Evolutionary conservation across 1,140 invertebrate species (phyloP).

Genomic region (Drosophila sucinea): DNA sequence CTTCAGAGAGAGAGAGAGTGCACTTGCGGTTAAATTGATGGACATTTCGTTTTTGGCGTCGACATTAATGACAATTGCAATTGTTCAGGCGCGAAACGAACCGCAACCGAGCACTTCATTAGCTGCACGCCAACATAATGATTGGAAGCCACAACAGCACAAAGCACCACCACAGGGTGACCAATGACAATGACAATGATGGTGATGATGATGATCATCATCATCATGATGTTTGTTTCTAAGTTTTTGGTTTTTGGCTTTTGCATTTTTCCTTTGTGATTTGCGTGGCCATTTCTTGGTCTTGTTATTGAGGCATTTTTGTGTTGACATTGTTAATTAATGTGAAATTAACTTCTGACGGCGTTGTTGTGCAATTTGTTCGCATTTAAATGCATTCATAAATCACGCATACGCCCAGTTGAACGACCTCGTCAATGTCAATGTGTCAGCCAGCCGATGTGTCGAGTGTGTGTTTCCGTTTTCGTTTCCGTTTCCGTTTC

Average conservation of each 20-base stretch:
- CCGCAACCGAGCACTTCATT: constrained; percentile 63
- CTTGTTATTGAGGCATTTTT: constrained; percentile 61
- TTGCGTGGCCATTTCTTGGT: constrained; percentile 19
- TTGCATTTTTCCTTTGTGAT: constrained; percentile 26
- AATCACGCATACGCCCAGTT: constrained; percentile 77
- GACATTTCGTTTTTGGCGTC: constrained; percentile 62
- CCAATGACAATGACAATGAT: constrained; percentile 17
- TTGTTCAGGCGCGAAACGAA: constrained; percentile 70
- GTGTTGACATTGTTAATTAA: constrained; percentile 79
- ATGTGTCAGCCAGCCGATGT: constrained; percentile 51
- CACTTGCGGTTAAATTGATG: constrained; percentile 72
- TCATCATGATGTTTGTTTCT: not conserved
- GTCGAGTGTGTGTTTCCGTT: constrained; percentile 27
- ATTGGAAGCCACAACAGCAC: not conserved
- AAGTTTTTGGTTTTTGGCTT: constrained; percentile 24
- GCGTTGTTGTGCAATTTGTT: constrained; percentile 23
- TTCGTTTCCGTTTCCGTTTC: constrained; percentile 57
- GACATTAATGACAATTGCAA: constrained; percentile 70
- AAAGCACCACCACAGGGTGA: not conserved
- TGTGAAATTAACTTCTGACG: constrained; percentile 65
- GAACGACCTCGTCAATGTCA: constrained; percentile 66
- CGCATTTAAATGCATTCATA: constrained; percentile 47
- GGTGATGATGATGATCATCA: not conserved
- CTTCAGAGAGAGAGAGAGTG: constrained; percentile 9
- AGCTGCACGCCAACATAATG: constrained; percentile 24